Evolutionary conservation across 2,888 invertebrate species (phyloP).

Genomic region (Tenthredo amoena): DNA sequence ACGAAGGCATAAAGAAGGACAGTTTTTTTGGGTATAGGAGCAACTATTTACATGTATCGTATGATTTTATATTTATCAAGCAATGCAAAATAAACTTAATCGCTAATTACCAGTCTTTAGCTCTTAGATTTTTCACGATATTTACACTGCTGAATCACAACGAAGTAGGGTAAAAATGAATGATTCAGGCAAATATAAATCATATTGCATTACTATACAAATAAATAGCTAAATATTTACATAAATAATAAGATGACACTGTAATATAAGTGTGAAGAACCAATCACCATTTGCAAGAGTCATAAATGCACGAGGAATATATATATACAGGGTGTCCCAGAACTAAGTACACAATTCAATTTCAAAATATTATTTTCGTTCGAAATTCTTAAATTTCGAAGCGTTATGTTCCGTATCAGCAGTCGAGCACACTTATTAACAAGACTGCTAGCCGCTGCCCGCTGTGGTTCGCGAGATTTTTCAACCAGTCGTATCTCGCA

Average conservation of each 20-base stretch:
- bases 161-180: not conserved
- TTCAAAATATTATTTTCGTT: too few species aligned
- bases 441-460: too few species aligned
- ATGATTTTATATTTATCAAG: not conserved
- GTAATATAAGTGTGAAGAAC: conserved; percentile 16
- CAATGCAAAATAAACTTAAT: conserved; percentile 21
- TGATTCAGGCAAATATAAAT: not conserved
- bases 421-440: too few species aligned
- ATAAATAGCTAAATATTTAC: not conserved
- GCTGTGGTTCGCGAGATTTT: too few species aligned
- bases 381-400: too few species aligned
- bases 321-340: not conserved
- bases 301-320: conserved; percentile 12
- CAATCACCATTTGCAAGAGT: conserved; percentile 36
- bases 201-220: conserved; percentile 52
- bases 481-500: too few species aligned
- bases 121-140: not conserved
- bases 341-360: too few species aligned
- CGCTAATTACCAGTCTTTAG: not conserved
- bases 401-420: too few species aligned
- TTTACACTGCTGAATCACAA: not conserved
- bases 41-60: not conserved
- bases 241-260: conserved; percentile 16
- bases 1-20: not conserved
- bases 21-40: conserved; percentile 2